A percentile compares a stretch with the other conserved stretches of the same genome.
These are phyloP conservation scores for Cryptosula pallasiana DNA, from an alignment of 2,888 invertebrate genomes.

Conservation along the genomic window DNA sequence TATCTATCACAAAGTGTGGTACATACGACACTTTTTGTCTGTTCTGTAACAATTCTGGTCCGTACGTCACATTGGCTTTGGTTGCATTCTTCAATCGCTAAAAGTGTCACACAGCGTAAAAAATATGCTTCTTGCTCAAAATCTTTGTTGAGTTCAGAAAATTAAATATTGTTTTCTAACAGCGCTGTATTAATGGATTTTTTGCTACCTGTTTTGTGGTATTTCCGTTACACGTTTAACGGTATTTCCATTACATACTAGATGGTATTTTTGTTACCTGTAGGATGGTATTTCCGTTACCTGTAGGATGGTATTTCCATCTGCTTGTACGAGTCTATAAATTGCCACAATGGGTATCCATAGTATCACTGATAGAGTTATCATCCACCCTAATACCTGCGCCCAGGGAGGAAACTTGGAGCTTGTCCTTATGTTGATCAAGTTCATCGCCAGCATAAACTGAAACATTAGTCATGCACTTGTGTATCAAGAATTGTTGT, in stretches of 20 bases:
- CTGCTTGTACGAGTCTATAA: neutral
- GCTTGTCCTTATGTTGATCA: slow-evolving; percentile 72
- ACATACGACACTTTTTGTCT: neutral
- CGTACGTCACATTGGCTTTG: neutral
- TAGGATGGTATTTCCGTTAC: no score
- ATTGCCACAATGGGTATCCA: slow-evolving; percentile 55
- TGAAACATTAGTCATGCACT: slow-evolving; percentile 46
- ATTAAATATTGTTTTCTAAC: no score
- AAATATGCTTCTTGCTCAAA: no score
- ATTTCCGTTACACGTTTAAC: no score
- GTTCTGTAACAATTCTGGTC: neutral
- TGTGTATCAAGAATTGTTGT: no score
- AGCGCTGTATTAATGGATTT: no score
- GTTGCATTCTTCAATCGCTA: neutral
- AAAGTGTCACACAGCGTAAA: no score
- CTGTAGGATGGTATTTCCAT: neutral
- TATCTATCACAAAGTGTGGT: neutral
- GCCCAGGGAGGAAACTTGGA: slow-evolving; percentile 74
- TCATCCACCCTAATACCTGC: slow-evolving; percentile 69
- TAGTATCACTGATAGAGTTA: slow-evolving; percentile 68
- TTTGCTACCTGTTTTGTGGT: no score
- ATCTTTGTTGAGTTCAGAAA: no score
- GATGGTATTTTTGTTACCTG: no score
- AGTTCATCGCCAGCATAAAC: slow-evolving; percentile 73
- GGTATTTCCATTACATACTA: no score